A percentile compares a stretch with the other conserved stretches of the same genome.
These are phyloP conservation scores for Berghia stephanieae DNA, from an alignment of 1,140 invertebrate species.

Conservation along the genomic window DNA sequence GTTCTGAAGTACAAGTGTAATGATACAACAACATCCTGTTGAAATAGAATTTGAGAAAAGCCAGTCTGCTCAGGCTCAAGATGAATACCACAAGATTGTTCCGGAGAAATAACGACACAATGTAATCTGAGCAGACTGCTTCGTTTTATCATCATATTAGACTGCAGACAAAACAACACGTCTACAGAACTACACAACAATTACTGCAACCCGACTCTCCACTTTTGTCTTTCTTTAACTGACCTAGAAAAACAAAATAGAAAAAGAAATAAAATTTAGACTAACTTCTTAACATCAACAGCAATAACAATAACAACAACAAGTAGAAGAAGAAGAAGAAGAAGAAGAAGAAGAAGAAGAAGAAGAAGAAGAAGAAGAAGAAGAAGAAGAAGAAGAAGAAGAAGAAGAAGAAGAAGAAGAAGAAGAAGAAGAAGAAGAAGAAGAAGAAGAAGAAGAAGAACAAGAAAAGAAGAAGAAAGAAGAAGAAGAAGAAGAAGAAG, in stretches of 20 bases:
- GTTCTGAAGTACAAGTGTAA: not conserved
- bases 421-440: not conserved
- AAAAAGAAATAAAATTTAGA: not conserved
- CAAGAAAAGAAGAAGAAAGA: too few species aligned
- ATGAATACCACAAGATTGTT: not conserved
- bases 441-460: too few species aligned
- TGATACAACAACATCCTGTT: not conserved
- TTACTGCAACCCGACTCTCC: constrained; percentile 63
- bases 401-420: not conserved
- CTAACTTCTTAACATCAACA: not conserved
- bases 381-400: not conserved
- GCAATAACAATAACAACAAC: not conserved
- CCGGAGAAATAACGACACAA: not conserved
- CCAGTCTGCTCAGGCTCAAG: too few species aligned
- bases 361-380: not conserved
- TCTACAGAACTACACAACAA: constrained; percentile 63
- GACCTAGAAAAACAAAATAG: constrained; percentile 50
- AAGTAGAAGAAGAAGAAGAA: not conserved
- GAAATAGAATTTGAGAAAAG: not conserved
- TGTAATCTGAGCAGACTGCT: not conserved
- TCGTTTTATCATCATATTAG: not conserved
- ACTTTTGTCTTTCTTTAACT: constrained; percentile 65
- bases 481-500: not conserved
- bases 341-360: too few species aligned
- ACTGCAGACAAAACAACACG: too few species aligned